Percentiles rank a stretch among this genome's conserved stretches.
These are phyloP conservation scores for Galaxias olidus DNA, from an alignment of 2,797 vertebrate genomes.

Conservation along the genomic window DNA sequence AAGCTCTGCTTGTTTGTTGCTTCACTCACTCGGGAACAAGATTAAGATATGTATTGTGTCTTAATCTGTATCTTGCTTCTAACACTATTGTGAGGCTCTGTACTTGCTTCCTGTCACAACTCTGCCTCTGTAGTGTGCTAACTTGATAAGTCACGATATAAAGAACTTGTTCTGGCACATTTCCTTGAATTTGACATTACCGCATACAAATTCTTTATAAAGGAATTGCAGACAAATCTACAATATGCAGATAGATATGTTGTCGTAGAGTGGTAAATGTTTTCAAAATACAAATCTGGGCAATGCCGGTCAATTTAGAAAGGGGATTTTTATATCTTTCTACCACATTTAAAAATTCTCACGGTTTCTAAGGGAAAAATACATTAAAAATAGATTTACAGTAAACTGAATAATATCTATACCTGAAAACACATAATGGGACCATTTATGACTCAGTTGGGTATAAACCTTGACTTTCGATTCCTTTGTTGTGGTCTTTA, in stretches of 20 bases:
- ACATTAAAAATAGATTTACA: conserved; percentile 44
- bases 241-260: no score
- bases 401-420: conserved; percentile 80
- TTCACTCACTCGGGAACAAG: no score
- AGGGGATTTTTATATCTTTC: no score
- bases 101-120: conserved; percentile 6
- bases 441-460: conserved; percentile 75
- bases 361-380: not conserved
- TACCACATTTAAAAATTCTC: not conserved
- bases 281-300: not conserved
- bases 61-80: not conserved
- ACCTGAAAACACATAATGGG: conserved; percentile 43
- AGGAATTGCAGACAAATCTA: no score
- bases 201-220: not conserved
- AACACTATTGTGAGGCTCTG: not conserved
- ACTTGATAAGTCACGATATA: not conserved
- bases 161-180: not conserved
- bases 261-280: no score
- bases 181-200: not conserved
- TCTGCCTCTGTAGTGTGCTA: not conserved
- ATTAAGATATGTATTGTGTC: no score
- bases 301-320: not conserved
- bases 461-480: conserved; percentile 65
- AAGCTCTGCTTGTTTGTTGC: not conserved
- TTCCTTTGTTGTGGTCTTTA: conserved; percentile 79